These are phyloP conservation scores for Zelleria hepariella DNA, from an alignment of 2,888 invertebrate genomes.

Conservation along the genomic window DNA sequence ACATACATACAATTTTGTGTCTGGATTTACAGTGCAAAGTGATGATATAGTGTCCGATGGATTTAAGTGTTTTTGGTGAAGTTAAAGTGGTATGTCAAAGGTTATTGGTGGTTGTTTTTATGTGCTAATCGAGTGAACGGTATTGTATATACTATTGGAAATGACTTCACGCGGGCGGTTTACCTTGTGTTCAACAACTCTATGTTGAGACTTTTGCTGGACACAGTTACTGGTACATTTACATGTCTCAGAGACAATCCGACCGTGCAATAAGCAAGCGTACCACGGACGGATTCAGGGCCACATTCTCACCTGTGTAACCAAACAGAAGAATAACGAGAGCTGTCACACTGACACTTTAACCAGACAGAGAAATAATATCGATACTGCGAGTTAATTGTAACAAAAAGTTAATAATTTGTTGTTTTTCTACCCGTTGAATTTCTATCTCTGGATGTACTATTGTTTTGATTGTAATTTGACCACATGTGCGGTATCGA, in stretches of 20 bases:
- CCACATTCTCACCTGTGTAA: conserved; percentile 22
- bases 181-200: conserved; percentile 47
- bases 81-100: conserved; percentile 43
- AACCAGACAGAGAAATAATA: neutral
- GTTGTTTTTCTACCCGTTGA: neutral
- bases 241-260: conserved; percentile 43
- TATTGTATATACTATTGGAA: conserved; percentile 37
- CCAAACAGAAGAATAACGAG: conserved; percentile 3
- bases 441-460: too few relatives aligned
- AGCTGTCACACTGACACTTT: neutral
- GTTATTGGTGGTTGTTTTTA: conserved; percentile 35
- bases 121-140: conserved; percentile 52
- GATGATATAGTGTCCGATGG: neutral
- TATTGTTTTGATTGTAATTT: neutral
- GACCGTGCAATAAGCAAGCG: conserved; percentile 39
- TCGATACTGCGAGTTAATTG: neutral
- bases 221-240: conserved; percentile 22
- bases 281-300: conserved; percentile 38
- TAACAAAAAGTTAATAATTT: neutral
- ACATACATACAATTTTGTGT: neutral
- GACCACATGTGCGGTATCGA: neutral
- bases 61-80: conserved; percentile 14
- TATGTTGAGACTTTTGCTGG: conserved; percentile 1
- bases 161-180: conserved; percentile 43
- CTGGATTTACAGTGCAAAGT: conserved; percentile 12